Evolutionary conservation across 2,797 vertebrate species (phyloP).

Genomic region (Salmo trutta): DNA sequence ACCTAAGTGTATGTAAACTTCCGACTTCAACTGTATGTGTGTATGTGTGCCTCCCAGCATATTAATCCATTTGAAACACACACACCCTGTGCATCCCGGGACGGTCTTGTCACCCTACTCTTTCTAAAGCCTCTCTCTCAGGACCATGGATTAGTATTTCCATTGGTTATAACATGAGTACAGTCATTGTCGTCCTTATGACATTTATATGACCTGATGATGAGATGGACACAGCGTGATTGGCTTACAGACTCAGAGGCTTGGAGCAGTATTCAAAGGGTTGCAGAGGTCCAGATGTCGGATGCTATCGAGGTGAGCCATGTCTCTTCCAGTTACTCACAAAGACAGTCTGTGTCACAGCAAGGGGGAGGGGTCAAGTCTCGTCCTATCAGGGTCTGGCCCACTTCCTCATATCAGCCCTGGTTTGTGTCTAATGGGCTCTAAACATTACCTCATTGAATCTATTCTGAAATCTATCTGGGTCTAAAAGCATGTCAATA

Average conservation of each 20-base stretch:
- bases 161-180: neutral
- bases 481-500: neutral
- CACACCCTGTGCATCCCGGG: neutral
- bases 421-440: neutral
- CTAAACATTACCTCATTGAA: neutral
- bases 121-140: too few relatives aligned
- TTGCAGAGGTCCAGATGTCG: conserved; percentile 11
- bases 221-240: too few relatives aligned
- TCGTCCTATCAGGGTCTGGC: neutral
- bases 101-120: too few relatives aligned
- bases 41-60: neutral
- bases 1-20: too few relatives aligned
- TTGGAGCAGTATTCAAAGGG: neutral
- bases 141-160: too few relatives aligned
- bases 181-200: neutral
- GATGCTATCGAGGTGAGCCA: conserved; percentile 3
- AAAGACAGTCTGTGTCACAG: neutral
- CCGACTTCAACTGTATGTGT: neutral
- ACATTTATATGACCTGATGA: neutral
- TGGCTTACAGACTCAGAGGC: neutral
- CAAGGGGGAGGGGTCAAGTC: neutral
- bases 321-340: neutral
- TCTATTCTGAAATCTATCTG: neutral
- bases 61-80: neutral
- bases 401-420: conserved; percentile 1